phyloP scores from a whole-genome alignment of 2,888 invertebrate genomes.

The Creontiades dilutus region DNA sequence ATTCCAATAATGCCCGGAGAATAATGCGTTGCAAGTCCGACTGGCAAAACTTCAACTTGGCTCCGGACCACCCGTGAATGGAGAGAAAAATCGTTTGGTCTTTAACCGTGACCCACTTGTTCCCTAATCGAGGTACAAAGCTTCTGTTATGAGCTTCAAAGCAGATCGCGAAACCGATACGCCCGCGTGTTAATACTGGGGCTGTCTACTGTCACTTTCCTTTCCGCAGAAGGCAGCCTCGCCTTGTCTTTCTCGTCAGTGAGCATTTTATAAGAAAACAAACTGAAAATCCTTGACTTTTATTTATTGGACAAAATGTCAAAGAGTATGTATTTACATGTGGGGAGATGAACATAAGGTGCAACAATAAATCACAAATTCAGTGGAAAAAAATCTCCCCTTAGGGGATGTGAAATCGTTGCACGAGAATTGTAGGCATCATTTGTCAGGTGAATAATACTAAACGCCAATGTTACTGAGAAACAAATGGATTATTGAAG shows the following conservation, averaged over 20 bases:
- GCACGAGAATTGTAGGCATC: no score
- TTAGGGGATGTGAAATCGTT: no score
- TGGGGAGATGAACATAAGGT: no score
- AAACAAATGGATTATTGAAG: no score
- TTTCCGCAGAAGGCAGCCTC: not conserved
- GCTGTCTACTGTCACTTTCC: not conserved
- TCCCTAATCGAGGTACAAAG: conserved; percentile 37
- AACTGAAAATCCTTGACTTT: no score
- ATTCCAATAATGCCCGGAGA: not conserved
- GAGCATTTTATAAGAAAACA: no score
- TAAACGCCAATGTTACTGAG: no score
- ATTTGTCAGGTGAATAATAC: no score
- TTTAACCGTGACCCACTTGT: conserved; percentile 44
- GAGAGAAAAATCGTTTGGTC: conserved; percentile 38
- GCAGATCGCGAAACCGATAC: conserved; percentile 26
- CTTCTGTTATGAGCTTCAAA: conserved; percentile 47
- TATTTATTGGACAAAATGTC: no score
- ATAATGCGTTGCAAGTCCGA: not conserved
- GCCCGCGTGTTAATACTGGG: not conserved
- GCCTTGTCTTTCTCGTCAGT: not conserved
- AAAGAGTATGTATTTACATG: no score
- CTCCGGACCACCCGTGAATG: conserved; percentile 40
- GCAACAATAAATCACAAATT: no score
- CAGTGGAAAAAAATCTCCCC: no score
- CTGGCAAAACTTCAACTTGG: conserved; percentile 51